Evolutionary conservation across 2,888 invertebrate species (phyloP).

Genomic region (Chironomus tentans): DNA sequence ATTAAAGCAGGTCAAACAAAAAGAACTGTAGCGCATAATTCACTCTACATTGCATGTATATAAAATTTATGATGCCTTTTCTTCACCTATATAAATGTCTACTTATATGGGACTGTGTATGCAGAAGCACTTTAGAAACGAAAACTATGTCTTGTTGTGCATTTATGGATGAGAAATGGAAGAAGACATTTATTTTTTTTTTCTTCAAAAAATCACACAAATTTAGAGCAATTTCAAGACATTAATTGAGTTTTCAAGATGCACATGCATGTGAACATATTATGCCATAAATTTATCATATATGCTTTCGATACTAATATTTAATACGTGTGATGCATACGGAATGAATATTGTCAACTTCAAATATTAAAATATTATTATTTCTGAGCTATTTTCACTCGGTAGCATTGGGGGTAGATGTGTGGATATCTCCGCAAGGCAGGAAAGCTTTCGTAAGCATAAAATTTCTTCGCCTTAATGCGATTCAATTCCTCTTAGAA

Average conservation of each 20-base stretch:
- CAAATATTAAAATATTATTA: conserved; percentile 14
- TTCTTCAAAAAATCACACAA: too few species aligned
- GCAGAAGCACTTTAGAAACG: too few species aligned
- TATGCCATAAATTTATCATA: conserved; percentile 9
- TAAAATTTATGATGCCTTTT: too few species aligned
- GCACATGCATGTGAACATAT: background rate
- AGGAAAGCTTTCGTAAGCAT: background rate
- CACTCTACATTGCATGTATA: too few species aligned
- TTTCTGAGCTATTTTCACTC: background rate
- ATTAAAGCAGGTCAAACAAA: too few species aligned
- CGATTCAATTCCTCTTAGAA: background rate
- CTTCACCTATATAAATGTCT: too few species aligned
- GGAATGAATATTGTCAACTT: conserved; percentile 15
- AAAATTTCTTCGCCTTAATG: background rate
- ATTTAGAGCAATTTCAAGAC: background rate
- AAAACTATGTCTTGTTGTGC: background rate
- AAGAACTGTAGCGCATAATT: too few species aligned
- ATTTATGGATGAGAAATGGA: background rate
- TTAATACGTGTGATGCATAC: background rate
- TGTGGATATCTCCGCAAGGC: background rate
- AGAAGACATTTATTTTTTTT: too few species aligned
- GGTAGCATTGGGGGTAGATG: background rate
- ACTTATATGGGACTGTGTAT: too few species aligned
- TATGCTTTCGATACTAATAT: background rate
- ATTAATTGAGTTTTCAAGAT: conserved; percentile 22